Percentiles rank a stretch among this genome's conserved stretches.
phyloP scores from a whole-genome alignment of 2,888 invertebrate species.

The Adelphocoris suturalis region DNA sequence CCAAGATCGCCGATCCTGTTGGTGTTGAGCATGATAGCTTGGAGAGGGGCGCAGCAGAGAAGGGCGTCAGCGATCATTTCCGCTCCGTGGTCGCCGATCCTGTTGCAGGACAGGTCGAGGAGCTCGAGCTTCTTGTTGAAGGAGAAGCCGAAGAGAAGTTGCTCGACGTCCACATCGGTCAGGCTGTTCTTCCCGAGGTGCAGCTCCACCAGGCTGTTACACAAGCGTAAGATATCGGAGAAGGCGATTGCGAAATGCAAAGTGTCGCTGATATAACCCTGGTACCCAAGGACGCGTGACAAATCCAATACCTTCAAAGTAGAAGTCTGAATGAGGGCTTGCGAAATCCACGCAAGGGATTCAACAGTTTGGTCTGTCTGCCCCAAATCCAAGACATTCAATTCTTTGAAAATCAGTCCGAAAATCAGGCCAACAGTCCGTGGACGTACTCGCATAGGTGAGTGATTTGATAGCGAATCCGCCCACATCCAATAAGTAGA shows the following conservation, averaged over 20 bases:
- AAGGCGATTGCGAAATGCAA: slow-evolving; percentile 57
- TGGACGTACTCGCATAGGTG: no score
- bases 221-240: slow-evolving; percentile 64
- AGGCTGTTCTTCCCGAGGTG: slow-evolving; percentile 75
- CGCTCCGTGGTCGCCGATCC: slow-evolving; percentile 82
- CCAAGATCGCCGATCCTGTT: slow-evolving; percentile 82
- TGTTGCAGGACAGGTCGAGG: slow-evolving; percentile 82
- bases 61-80: slow-evolving; percentile 81
- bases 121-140: slow-evolving; percentile 81
- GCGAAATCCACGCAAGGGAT: slow-evolving; percentile 63
- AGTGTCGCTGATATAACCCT: slow-evolving; percentile 28
- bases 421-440: no score
- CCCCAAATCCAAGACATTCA: slow-evolving; percentile 61
- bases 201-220: slow-evolving; percentile 74
- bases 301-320: slow-evolving; percentile 61
- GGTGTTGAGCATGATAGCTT: slow-evolving; percentile 81
- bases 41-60: slow-evolving; percentile 79
- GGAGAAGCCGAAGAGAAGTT: slow-evolving; percentile 77
- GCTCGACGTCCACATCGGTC: slow-evolving; percentile 74
- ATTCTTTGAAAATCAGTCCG: slow-evolving; percentile 65
- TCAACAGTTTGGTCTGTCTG: slow-evolving; percentile 64
- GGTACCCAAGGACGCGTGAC: slow-evolving; percentile 60
- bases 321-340: slow-evolving; percentile 48
- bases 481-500: no score
- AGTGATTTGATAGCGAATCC: no score